Evolutionary conservation across 2,113 vertebrate species (phyloP).

Genomic region (Uria lomvia): DNA sequence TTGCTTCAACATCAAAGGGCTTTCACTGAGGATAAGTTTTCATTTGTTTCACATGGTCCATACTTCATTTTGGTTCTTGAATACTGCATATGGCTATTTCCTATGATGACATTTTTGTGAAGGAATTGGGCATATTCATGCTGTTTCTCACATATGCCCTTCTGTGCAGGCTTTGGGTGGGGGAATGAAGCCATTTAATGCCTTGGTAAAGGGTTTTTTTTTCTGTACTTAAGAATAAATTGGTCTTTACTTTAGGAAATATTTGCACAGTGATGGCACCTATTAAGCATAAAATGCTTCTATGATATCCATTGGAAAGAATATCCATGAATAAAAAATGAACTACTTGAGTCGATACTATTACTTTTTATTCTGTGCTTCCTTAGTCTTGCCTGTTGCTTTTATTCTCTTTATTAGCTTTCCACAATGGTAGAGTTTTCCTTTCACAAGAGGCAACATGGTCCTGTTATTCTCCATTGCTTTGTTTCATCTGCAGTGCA

Average conservation of each 20-base stretch:
- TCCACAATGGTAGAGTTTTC: not conserved
- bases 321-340: conserved; percentile 14
- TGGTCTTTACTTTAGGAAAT: not conserved
- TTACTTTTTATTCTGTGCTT: not conserved
- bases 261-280: not conserved
- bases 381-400: not conserved
- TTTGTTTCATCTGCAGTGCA: not conserved
- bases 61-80: not conserved
- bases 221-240: not conserved
- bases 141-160: not conserved
- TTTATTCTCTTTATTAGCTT: not conserved
- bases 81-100: not conserved
- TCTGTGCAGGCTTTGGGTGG: not conserved
- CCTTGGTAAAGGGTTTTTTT: not conserved
- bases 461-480: not conserved
- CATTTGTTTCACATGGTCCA: not conserved
- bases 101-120: not conserved
- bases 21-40: not conserved
- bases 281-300: not conserved
- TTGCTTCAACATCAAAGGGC: not conserved
- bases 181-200: not conserved
- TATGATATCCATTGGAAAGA: not conserved
- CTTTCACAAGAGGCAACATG: not conserved
- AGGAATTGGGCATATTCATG: not conserved
- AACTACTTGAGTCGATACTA: not conserved